Conservation (phyloP, 2,113 vertebrate species). For the Plecotus auritus region DNA sequence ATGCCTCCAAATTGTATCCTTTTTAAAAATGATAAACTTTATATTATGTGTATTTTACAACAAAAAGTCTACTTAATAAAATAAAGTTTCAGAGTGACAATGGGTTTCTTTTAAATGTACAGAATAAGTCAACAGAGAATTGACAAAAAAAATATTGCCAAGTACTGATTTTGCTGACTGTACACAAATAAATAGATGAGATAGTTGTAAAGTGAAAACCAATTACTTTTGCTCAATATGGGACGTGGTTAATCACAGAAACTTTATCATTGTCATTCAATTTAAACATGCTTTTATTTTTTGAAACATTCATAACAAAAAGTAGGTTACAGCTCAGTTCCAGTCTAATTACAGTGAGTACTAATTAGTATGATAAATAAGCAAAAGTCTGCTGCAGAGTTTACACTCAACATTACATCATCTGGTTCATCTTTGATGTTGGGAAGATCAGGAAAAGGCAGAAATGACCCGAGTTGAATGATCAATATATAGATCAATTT, state of each 20-base stretch:
- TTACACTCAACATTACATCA: background rate
- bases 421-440: background rate
- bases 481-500: background rate
- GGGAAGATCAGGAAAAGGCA: background rate
- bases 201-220: background rate
- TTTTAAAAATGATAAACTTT: background rate
- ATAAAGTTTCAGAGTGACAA: background rate
- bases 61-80: background rate
- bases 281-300: background rate
- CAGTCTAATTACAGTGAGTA: background rate
- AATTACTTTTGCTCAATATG: background rate
- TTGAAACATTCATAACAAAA: background rate
- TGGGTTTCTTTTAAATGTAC: background rate
- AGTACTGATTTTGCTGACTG: background rate
- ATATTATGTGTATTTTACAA: background rate
- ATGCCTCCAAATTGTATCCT: background rate
- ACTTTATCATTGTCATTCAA: background rate
- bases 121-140: background rate
- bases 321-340: background rate
- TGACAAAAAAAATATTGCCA: background rate
- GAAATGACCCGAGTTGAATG: background rate
- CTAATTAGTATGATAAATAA: background rate
- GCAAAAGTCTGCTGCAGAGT: background rate
- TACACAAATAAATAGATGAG: background rate
- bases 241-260: background rate